These are phyloP conservation scores for Leuciscus idus DNA, from an alignment of 2,113 vertebrate genomes.

Conservation along the genomic window DNA sequence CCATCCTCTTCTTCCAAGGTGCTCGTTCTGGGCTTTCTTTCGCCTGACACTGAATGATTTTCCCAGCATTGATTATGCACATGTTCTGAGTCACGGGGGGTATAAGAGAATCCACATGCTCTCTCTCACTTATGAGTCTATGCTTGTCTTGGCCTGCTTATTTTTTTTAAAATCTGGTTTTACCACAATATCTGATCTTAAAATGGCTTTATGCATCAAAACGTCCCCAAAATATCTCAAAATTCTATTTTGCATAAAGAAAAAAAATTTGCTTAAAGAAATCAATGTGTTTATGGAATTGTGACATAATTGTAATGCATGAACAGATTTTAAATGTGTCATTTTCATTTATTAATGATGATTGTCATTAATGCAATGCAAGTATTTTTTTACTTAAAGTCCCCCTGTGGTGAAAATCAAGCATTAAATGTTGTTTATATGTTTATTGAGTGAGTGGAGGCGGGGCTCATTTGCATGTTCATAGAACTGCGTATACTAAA, in stretches of 20 bases:
- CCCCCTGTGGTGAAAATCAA: no score
- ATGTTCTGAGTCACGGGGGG: constrained; percentile 49
- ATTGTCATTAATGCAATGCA: no score
- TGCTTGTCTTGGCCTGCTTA: neutral
- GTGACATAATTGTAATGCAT: neutral
- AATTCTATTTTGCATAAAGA: neutral
- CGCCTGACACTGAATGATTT: constrained; percentile 55
- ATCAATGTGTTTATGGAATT: neutral
- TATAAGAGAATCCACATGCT: constrained; percentile 34
- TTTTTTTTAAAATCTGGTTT: no score
- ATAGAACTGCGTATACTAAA: no score
- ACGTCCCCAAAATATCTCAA: neutral
- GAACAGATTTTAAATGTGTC: neutral
- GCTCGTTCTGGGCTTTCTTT: constrained; percentile 43
- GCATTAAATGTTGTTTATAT: no score
- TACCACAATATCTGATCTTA: constrained; percentile 15
- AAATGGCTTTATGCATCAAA: neutral
- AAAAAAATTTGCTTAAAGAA: neutral
- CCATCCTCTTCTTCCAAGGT: constrained; percentile 68
- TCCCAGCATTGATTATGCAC: constrained; percentile 67
- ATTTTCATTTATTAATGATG: neutral
- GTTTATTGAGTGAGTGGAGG: no score
- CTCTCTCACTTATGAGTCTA: neutral
- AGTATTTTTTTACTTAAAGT: neutral
- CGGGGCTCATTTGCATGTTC: no score